Conservation (phyloP, 2,888 invertebrate species). For the Pharmacophagus antenor region DNA sequence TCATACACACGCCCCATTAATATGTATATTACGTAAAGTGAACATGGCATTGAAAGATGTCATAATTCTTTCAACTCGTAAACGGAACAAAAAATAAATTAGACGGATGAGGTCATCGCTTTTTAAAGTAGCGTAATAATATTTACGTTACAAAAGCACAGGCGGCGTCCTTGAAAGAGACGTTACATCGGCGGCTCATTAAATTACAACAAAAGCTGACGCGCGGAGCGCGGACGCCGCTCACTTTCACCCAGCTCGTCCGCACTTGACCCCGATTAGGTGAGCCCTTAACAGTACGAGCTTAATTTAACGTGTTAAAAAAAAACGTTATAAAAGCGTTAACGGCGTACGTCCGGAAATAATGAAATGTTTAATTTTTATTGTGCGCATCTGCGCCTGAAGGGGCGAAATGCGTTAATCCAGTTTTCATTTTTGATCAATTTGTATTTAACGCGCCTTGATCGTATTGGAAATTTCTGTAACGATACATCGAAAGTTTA, state of each 20-base stretch:
- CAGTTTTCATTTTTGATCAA: too few relatives aligned
- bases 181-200: constrained; percentile 8
- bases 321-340: neutral
- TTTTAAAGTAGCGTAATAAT: constrained; percentile 3
- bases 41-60: too few relatives aligned
- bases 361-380: neutral
- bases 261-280: constrained; percentile 29
- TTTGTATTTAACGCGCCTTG: too few relatives aligned
- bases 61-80: neutral
- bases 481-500: too few relatives aligned
- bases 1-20: too few relatives aligned
- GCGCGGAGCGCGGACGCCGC: constrained; percentile 3
- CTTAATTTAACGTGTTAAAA: constrained; percentile 9
- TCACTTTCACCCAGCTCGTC: constrained; percentile 20
- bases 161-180: constrained; percentile 17
- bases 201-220: constrained; percentile 13
- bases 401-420: too few relatives aligned
- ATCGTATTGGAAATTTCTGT: too few relatives aligned
- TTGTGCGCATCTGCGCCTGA: too few relatives aligned
- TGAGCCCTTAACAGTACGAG: constrained; percentile 7
- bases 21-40: too few relatives aligned
- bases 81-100: neutral
- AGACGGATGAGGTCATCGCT: neutral
- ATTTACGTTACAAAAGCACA: neutral
- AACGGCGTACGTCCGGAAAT: neutral